Percentiles rank a stretch among this genome's conserved stretches.
These are phyloP conservation scores for Ceratina japonica DNA, from an alignment of 1,140 invertebrate genomes.

Conservation along the genomic window DNA sequence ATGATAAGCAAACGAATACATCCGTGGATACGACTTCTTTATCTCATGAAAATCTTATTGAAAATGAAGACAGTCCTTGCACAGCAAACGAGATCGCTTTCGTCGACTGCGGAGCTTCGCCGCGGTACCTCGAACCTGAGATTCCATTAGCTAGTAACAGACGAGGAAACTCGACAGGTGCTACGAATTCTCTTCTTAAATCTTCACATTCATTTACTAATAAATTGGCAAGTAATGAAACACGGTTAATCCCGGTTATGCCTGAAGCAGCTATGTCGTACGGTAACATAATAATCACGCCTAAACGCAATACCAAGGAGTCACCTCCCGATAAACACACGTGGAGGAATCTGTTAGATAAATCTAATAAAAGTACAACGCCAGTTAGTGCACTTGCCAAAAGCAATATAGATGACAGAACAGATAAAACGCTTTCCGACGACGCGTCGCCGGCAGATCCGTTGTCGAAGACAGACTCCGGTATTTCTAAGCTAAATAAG, in stretches of 20 bases:
- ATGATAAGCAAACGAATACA: slow-evolving; percentile 2
- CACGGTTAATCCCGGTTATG: neutral
- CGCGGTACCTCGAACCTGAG: slow-evolving; percentile 35
- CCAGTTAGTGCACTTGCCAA: slow-evolving; percentile 6
- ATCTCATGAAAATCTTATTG: slow-evolving; percentile 30
- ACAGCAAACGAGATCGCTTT: slow-evolving; percentile 69
- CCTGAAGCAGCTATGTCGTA: neutral
- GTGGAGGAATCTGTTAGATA: neutral
- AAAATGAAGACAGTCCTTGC: slow-evolving; percentile 59
- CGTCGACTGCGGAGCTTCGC: slow-evolving; percentile 69
- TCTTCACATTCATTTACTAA: neutral
- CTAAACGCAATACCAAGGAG: slow-evolving; percentile 3
- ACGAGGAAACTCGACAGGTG: neutral
- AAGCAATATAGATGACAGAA: slow-evolving; percentile 8
- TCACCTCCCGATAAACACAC: too few species aligned
- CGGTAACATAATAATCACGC: slow-evolving; percentile 10
- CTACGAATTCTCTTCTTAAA: neutral
- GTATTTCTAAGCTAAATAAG: slow-evolving; percentile 11
- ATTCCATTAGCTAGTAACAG: neutral
- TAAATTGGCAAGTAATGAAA: neutral
- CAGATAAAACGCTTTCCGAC: neutral
- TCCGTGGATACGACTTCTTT: neutral
- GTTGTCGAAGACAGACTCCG: neutral
- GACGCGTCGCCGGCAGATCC: neutral
- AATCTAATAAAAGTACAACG: neutral